These are phyloP conservation scores for Zoanthus solanderi DNA, from an alignment of 92 coral and sea anemone genomes.

Conservation along the genomic window DNA sequence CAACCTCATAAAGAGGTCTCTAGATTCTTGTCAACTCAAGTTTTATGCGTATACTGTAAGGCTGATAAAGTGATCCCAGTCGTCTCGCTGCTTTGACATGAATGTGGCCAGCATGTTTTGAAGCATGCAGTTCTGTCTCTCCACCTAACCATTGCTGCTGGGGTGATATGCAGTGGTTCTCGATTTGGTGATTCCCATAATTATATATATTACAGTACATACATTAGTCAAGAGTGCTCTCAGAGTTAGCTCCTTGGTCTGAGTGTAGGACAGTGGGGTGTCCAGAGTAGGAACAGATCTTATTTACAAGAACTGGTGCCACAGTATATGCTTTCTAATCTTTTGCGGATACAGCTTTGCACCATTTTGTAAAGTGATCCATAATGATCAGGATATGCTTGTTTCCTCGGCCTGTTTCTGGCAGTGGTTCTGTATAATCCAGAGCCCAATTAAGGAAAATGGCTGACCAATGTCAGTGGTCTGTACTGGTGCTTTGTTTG, in stretches of 20 bases:
- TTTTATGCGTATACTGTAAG: slow-evolving; percentile 56
- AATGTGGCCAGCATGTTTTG: slow-evolving; percentile 56
- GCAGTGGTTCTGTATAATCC: slow-evolving; percentile 65
- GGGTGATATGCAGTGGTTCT: slow-evolving; percentile 54
- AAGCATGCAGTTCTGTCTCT: slow-evolving; percentile 53
- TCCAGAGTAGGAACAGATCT: slow-evolving; percentile 47
- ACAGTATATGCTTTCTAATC: slow-evolving; percentile 19
- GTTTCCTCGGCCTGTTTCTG: slow-evolving; percentile 49
- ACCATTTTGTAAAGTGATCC: slow-evolving; percentile 62
- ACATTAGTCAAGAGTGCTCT: slow-evolving; percentile 53
- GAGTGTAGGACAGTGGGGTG: slow-evolving; percentile 61
- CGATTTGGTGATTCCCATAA: slow-evolving; percentile 44
- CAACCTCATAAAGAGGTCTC: slow-evolving; percentile 59
- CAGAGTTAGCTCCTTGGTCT: slow-evolving; percentile 65
- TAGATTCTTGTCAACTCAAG: slow-evolving; percentile 53
- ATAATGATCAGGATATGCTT: slow-evolving; percentile 49
- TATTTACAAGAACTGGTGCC: slow-evolving; percentile 19
- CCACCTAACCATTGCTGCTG: slow-evolving; percentile 39
- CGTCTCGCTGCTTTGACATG: slow-evolving; percentile 47
- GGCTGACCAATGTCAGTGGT: slow-evolving; percentile 61
- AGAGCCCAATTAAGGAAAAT: slow-evolving; percentile 63
- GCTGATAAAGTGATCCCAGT: slow-evolving; percentile 58
- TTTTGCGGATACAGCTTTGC: slow-evolving; percentile 49
- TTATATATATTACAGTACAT: slow-evolving; percentile 54
- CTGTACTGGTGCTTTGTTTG: slow-evolving; percentile 59